Conservation (phyloP, 53 echinoderm and acorn worm species). For the Paracentrotus lividus region DNA sequence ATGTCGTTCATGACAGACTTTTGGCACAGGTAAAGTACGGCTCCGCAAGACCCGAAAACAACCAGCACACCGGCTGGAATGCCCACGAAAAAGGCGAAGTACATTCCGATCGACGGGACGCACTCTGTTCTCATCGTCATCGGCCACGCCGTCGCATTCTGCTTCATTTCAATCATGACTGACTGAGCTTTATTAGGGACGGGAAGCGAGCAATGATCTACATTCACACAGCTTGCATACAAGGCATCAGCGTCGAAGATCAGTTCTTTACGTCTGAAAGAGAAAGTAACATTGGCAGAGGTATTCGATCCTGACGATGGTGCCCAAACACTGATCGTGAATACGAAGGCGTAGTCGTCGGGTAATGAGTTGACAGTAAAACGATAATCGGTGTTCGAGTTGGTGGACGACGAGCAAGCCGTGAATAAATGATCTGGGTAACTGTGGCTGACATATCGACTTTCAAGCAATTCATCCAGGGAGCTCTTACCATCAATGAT, state of each 20-base stretch:
- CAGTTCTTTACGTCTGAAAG: constrained; percentile 16
- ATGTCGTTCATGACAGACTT: constrained; percentile 42
- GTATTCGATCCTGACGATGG: not conserved
- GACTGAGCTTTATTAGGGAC: constrained; percentile 61
- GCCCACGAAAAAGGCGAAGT: constrained; percentile 80
- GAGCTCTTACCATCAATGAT: not conserved
- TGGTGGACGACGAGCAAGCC: not conserved
- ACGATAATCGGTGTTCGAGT: not conserved
- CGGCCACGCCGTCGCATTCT: constrained; percentile 41
- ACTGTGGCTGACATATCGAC: not conserved
- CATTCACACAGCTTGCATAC: constrained; percentile 59
- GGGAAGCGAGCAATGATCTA: constrained; percentile 63
- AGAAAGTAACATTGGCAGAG: constrained; percentile 9
- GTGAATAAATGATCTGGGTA: not conserved
- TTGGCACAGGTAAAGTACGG: constrained; percentile 72
- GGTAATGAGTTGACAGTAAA: not conserved
- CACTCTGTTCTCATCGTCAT: constrained; percentile 72
- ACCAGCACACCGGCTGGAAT: constrained; percentile 61
- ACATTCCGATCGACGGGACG: constrained; percentile 69
- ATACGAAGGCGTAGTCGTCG: constrained; percentile 33
- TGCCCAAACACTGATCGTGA: not conserved
- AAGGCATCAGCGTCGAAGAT: constrained; percentile 28
- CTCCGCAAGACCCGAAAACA: constrained; percentile 38
- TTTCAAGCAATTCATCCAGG: not conserved
- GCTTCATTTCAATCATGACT: constrained; percentile 67